phyloP scores from a whole-genome alignment of 2,113 vertebrate genomes.

The Channa maculata region DNA sequence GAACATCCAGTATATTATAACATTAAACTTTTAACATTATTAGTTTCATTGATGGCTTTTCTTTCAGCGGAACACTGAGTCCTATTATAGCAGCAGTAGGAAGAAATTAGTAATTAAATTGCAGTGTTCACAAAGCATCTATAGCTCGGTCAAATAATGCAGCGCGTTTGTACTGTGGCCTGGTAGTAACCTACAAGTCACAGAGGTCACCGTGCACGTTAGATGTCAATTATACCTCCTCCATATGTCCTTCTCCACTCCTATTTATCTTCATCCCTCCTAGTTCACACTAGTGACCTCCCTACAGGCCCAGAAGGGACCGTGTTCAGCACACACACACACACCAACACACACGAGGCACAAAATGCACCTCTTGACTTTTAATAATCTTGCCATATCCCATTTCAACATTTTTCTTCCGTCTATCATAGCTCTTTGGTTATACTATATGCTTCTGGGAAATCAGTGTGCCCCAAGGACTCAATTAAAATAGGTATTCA shows the following conservation, averaged over 20 bases:
- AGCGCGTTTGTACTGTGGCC: constrained; percentile 45
- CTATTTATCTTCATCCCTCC: constrained; percentile 85
- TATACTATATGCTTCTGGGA: constrained; percentile 52
- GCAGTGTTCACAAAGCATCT: constrained; percentile 19
- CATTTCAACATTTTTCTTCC: constrained; percentile 57
- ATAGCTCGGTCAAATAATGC: constrained; percentile 4
- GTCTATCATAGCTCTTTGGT: constrained; percentile 62
- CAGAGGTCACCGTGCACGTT: constrained; percentile 75
- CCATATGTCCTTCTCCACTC: constrained; percentile 64
- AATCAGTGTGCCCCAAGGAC: constrained; percentile 58
- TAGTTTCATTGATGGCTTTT: no score
- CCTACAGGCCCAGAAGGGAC: constrained; percentile 64
- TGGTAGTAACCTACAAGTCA: constrained; percentile 69
- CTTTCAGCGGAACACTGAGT: not conserved
- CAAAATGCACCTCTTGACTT: constrained; percentile 52
- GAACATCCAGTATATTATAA: no score
- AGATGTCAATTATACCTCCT: constrained; percentile 83
- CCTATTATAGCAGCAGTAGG: not conserved
- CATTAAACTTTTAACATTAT: no score
- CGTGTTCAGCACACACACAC: constrained; percentile 33
- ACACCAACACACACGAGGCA: constrained; percentile 42
- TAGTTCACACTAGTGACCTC: constrained; percentile 75
- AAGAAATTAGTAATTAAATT: constrained; percentile 22
- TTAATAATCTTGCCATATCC: constrained; percentile 64
- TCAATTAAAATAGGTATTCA: constrained; percentile 60